Evolutionary conservation across 1,140 invertebrate genomes (phyloP).

Genomic region (Halesus radiatus): DNA sequence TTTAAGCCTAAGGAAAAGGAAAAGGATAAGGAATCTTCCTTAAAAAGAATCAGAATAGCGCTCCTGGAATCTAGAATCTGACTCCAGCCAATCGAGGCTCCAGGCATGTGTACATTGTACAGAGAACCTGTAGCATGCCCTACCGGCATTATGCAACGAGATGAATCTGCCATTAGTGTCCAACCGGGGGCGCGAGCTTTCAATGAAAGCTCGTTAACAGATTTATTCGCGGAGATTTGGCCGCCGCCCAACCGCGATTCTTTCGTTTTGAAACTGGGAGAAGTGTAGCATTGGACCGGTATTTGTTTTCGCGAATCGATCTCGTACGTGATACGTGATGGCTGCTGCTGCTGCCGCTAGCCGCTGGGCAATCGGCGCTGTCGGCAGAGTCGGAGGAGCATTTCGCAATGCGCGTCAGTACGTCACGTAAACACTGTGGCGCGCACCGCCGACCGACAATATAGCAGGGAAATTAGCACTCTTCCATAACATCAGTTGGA

Average conservation of each 20-base stretch:
- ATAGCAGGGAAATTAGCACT: no score
- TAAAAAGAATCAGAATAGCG: no score
- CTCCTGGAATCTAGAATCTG: no score
- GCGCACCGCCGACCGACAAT: neutral
- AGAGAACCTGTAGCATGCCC: no score
- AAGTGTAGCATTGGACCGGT: conserved; percentile 40
- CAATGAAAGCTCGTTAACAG: conserved; percentile 51
- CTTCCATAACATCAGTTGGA: no score
- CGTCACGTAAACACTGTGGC: neutral
- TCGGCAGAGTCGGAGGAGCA: neutral
- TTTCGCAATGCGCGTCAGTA: conserved; percentile 9
- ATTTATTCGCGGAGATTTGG: conserved; percentile 50
- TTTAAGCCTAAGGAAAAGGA: no score
- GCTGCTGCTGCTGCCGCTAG: neutral
- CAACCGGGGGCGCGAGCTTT: conserved; percentile 21
- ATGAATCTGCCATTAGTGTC: neutral
- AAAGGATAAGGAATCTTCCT: no score
- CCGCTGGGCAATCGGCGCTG: neutral
- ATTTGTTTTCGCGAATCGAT: conserved; percentile 45
- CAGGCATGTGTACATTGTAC: no score
- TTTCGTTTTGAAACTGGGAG: conserved; percentile 45
- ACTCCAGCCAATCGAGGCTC: no score
- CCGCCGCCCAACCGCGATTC: conserved; percentile 47
- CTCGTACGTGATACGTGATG: neutral
- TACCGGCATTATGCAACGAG: neutral